Evolutionary conservation across 2,888 invertebrate species (phyloP), one percentile per base, ranked within the genome.

Genomic region (Melieria picta): DNA sequence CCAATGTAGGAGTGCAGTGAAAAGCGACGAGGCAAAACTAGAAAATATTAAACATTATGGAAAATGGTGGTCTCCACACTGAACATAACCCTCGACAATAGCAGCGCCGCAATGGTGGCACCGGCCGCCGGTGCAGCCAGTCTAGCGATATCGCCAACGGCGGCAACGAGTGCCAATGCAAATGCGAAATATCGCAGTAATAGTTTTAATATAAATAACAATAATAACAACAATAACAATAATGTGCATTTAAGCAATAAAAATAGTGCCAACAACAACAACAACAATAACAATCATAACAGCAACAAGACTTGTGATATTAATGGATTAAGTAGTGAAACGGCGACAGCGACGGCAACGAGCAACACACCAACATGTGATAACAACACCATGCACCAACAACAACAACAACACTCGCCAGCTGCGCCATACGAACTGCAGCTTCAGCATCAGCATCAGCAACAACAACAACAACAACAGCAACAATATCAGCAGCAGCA

Each of bases 51-150:
- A 30, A 30, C 30, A 30, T 30, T 30, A 30, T 30, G 30, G 30
- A 78, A 80, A 76, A 86, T 86, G 86, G 84, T 86, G 66, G 79
- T 86, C 69, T 82, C 86, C 72, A 85, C 82, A 62, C 74, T 85
- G 74, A 82, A 80, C 72, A 82, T 83, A 75, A 83, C 81, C 56
- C 76, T 83, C 74, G 83, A 81, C 56, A 77, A 74, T 69, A 69
- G 62, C 69, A 69, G 66, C 46, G 43, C 45, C 52, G 62, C 58
- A 16, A 73, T 72, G 77, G 57, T 72, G 69, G 50, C 74, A 65
- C 5, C 74, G 64, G 7, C 76, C 67, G 65, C 7, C 72, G 72
- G 67, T 73, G 65, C 46, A 74, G 74, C 63, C 68, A 64, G 43
- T 72, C 30, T 30, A 30, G 64, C 71, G 73, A 70, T 71, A 75